Base-by-base conservation (phyloP, 2,113 vertebrate species). In the Chaetorhynchus papuensis region DNA sequence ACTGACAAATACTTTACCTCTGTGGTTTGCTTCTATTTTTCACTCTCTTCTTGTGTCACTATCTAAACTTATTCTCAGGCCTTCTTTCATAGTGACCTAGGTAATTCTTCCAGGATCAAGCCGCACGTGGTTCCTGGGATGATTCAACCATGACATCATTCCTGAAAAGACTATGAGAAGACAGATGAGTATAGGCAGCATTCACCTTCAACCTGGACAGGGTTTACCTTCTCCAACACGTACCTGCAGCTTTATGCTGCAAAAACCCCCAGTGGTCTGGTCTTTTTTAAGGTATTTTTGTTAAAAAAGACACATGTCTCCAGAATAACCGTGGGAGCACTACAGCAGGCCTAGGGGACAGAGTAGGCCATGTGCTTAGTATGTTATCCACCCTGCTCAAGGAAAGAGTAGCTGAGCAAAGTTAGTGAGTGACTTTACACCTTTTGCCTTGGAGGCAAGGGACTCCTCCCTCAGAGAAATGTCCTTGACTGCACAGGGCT, bases 401-500 rank as follows among this genome's bases (percentile, higher is more conserved):
- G 28, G 54, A 52, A 71, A 86, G 17, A 41, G 9, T 39, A 54
- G 15, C 23, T 68, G 21, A 54, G 22, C 26, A 39, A n/a, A 49
- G 6, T 41, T n/a, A 61, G 20, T n/a, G 16, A 86, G 12, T 53
- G 54, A 70, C 39, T 15, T 87, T 53, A 68, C 8, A n/a, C 20
- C 10, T 41, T 60, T 47, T 87, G 23, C 15, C 50, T 92, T 65
- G 42, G 26, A 66, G 31, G 26, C 22, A 77, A 77, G 9, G 17
- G 20, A 27, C 63, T 87, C 26, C 8, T 76, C 15, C 24, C 18
- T 57, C 1, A 0, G 26, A 41, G 6, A 0, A 0, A 16, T 63
- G 23, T 15, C 56, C 42, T 45, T 45, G 52, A 15, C 50, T 74
- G 28, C 17, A 22, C 28, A 49, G 39, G 39, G 31, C 42, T 74